phyloP scores from a whole-genome alignment of 2,888 invertebrate genomes.

The Drosophila multiciliata region DNA sequence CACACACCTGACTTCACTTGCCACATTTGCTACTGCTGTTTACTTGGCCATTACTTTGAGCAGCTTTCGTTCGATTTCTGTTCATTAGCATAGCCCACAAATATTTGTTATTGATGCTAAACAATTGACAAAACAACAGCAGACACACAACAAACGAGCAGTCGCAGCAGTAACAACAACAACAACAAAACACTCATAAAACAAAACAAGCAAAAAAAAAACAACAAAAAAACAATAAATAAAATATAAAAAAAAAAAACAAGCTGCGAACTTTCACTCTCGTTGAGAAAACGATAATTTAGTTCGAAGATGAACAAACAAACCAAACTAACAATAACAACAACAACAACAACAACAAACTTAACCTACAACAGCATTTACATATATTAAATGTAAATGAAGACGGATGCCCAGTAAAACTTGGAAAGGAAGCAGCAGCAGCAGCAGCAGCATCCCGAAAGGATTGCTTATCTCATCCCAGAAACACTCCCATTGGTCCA shows the following conservation, averaged over 20 bases:
- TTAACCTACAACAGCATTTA: constrained; percentile 4
- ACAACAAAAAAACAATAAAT: constrained; percentile 15
- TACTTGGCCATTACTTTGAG: constrained; percentile 15
- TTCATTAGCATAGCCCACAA: constrained; percentile 71
- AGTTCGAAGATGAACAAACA: constrained; percentile 38
- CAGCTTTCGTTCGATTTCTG: constrained; percentile 57
- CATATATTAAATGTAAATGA: constrained; percentile 19
- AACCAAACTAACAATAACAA: constrained; percentile 14
- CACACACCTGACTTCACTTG: constrained; percentile 1
- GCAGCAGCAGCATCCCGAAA: background rate
- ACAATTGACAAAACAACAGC: constrained; percentile 53
- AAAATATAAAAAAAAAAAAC: constrained; percentile 7
- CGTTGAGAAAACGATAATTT: constrained; percentile 49
- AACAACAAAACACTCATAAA: constrained; percentile 21
- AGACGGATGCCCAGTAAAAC: constrained; percentile 13
- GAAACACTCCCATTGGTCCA: background rate
- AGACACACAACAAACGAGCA: constrained; percentile 46
- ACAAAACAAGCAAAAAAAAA: constrained; percentile 29
- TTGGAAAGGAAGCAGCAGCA: background rate
- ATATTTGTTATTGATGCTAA: constrained; percentile 73
- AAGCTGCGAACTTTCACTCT: constrained; percentile 66
- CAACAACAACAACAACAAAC: constrained; percentile 1
- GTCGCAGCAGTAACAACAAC: constrained; percentile 20
- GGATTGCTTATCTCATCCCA: constrained; percentile 10
- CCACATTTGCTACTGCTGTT: background rate